A percentile compares a stretch with the other conserved stretches of the same genome.
phyloP scores from a whole-genome alignment of 1,140 invertebrate genomes.

The Cyclina sinensis region DNA sequence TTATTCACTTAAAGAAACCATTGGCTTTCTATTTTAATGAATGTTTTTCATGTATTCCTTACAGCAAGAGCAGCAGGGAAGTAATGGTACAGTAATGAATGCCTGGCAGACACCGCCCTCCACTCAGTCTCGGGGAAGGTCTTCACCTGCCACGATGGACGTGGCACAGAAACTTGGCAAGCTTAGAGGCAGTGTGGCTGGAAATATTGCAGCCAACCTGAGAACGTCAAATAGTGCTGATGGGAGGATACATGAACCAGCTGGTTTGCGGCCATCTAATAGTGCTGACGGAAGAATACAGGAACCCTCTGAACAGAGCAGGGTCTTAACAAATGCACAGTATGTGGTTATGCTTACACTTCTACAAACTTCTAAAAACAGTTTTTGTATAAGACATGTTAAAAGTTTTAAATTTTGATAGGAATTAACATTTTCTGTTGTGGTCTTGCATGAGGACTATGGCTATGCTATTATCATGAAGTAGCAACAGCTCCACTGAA shows the following conservation, averaged over 20 bases:
- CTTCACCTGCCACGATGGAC: slow-evolving; percentile 9
- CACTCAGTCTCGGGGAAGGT: slow-evolving; percentile 19
- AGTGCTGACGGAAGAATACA: slow-evolving; percentile 62
- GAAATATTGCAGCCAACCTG: slow-evolving; percentile 38
- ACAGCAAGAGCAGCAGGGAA: slow-evolving; percentile 66
- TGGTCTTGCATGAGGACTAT: too few species aligned
- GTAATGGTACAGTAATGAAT: slow-evolving; percentile 39
- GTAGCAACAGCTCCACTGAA: too few species aligned
- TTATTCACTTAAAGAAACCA: too few species aligned
- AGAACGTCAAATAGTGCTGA: slow-evolving; percentile 58
- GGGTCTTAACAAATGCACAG: neutral
- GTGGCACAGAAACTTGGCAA: slow-evolving; percentile 29
- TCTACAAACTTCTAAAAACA: too few species aligned
- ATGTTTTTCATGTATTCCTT: too few species aligned
- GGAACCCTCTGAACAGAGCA: neutral
- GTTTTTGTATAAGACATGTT: too few species aligned
- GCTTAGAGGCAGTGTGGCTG: slow-evolving; percentile 60
- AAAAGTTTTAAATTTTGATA: neutral
- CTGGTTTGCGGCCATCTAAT: slow-evolving; percentile 24
- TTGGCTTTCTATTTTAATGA: too few species aligned
- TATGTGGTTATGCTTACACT: neutral
- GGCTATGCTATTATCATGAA: too few species aligned
- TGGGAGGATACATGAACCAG: slow-evolving; percentile 49
- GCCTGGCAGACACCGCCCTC: slow-evolving; percentile 64
- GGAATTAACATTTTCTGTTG: too few species aligned